phyloP scores from a whole-genome alignment of 2,888 invertebrate species.

The Tachina grossa region DNA sequence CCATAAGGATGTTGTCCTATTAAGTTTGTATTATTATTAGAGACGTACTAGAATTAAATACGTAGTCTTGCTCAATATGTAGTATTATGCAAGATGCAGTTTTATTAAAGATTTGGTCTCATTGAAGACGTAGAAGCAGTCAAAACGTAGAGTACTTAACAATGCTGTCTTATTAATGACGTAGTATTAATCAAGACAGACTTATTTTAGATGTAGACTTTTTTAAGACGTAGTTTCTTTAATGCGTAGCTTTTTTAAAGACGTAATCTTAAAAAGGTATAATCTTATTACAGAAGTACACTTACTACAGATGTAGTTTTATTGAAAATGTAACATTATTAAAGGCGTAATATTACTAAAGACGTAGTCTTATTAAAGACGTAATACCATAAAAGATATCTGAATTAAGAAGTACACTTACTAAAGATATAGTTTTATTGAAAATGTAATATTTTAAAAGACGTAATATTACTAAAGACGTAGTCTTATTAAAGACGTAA shows the following conservation, averaged over 20 bases:
- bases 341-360: no score
- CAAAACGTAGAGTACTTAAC: neutral
- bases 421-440: neutral
- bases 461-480: no score
- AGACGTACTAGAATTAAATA: neutral
- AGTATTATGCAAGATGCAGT: no score
- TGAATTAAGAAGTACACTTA: neutral
- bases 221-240: neutral
- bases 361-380: no score
- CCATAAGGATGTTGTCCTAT: no score
- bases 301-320: neutral
- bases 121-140: neutral
- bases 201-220: neutral
- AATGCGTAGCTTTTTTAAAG: neutral
- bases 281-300: no score
- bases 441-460: slow-evolving; percentile 10
- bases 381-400: no score
- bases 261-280: neutral
- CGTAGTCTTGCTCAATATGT: no score
- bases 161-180: no score
- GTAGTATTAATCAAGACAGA: neutral
- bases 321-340: neutral
- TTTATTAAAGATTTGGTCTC: no score
- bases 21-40: no score
- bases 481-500: no score